These are phyloP conservation scores for Caenorhabditis inopinata DNA, from an alignment of 1,140 invertebrate species.

Conservation along the genomic window DNA sequence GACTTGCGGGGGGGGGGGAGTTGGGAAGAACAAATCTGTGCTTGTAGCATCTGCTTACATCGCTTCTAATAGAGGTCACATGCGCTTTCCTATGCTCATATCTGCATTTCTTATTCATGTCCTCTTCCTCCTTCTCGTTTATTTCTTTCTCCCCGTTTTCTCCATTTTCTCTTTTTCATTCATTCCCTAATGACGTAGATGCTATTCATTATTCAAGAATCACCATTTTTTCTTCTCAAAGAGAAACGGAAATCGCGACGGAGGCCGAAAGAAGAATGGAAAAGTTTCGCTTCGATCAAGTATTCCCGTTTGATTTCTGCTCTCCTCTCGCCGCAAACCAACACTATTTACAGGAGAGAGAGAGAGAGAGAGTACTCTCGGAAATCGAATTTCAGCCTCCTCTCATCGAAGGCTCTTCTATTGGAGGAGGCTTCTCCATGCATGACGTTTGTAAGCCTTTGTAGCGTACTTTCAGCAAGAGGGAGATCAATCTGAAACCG, in stretches of 20 bases:
- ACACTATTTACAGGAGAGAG: too few species aligned
- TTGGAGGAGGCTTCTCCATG: too few species aligned
- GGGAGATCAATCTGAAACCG: too few species aligned
- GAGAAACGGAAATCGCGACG: background rate
- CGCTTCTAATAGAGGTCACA: background rate
- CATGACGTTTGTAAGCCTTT: too few species aligned
- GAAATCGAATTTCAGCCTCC: too few species aligned
- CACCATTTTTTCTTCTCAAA: background rate
- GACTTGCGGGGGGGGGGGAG: too few species aligned
- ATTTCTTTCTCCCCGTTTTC: background rate
- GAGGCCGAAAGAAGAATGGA: background rate
- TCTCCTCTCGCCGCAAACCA: background rate
- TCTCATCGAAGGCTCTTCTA: too few species aligned
- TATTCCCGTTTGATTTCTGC: constrained; percentile 10
- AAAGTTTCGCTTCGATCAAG: background rate
- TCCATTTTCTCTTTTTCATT: background rate
- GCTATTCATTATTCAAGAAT: constrained; percentile 20
- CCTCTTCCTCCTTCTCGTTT: constrained; percentile 15
- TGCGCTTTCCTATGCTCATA: too few species aligned
- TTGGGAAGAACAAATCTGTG: too few species aligned
- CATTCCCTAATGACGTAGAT: constrained; percentile 8
- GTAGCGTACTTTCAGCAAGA: too few species aligned
- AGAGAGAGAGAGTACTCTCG: too few species aligned
- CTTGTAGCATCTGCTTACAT: background rate
- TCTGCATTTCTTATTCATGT: constrained; percentile 29